These are phyloP conservation scores for Genyomyrus donnyi DNA, from an alignment of 2,113 vertebrate genomes.

Conservation along the genomic window DNA sequence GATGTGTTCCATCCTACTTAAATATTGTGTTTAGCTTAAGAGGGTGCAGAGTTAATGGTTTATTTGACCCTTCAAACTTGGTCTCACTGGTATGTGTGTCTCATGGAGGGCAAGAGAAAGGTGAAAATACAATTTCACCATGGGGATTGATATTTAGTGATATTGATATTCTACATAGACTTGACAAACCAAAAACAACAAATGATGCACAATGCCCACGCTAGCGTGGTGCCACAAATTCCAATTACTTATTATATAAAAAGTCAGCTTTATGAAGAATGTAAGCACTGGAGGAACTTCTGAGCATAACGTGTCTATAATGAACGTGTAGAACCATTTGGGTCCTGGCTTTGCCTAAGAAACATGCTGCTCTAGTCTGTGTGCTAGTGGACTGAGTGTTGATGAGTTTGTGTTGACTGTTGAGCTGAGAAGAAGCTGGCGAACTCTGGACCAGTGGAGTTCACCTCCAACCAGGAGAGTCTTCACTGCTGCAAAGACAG, in stretches of 20 bases:
- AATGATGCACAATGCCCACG: background rate
- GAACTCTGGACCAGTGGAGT: background rate
- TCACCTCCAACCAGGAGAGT: background rate
- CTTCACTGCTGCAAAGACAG: background rate
- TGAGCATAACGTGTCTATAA: background rate
- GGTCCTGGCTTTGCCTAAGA: background rate
- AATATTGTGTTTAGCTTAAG: background rate
- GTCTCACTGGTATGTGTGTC: background rate
- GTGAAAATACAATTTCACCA: background rate
- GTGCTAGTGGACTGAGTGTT: background rate
- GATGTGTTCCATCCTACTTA: background rate
- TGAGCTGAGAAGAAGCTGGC: background rate
- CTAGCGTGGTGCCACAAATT: background rate
- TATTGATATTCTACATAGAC: background rate
- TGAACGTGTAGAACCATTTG: background rate
- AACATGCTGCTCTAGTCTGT: background rate
- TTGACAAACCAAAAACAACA: background rate
- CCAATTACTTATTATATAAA: background rate
- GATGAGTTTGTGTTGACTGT: no score
- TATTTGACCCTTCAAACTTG: background rate
- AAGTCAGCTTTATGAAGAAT: background rate
- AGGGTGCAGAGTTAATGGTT: background rate
- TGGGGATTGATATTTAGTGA: background rate
- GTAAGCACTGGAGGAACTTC: background rate
- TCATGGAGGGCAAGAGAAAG: background rate